Percentiles rank a stretch among this genome's conserved stretches.
These are phyloP conservation scores for Zaprionus obscuricornis DNA, from an alignment of 2,888 invertebrate genomes.

Conservation along the genomic window DNA sequence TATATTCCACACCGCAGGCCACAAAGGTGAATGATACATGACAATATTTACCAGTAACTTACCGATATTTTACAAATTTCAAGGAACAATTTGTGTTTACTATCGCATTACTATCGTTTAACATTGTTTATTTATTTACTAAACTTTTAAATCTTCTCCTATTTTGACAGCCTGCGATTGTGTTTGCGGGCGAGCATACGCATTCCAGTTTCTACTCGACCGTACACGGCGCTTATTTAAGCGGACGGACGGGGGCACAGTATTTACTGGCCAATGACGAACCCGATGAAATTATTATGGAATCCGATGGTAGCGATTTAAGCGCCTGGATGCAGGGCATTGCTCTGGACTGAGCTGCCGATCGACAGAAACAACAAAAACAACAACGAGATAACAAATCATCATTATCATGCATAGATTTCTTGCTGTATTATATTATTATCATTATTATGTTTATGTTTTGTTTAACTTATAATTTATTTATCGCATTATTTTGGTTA, in stretches of 20 bases:
- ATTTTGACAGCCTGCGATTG: slow-evolving; percentile 88
- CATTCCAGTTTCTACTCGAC: slow-evolving; percentile 97
- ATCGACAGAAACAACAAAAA: no score
- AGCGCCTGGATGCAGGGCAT: slow-evolving; percentile 96
- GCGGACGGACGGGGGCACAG: slow-evolving; percentile 92
- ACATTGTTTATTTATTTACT: background rate
- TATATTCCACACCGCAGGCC: slow-evolving; percentile 89
- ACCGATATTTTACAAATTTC: no score
- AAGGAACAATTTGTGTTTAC: no score
- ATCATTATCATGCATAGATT: no score
- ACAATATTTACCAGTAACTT: no score
- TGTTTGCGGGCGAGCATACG: slow-evolving; percentile 98
- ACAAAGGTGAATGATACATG: slow-evolving; percentile 88
- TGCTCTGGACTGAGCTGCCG: slow-evolving; percentile 87
- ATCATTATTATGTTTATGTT: slow-evolving; percentile 18
- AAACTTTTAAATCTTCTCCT: background rate
- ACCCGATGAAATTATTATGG: slow-evolving; percentile 87
- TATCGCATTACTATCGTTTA: background rate
- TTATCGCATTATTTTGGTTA: slow-evolving; percentile 4
- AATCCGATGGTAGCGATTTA: slow-evolving; percentile 91
- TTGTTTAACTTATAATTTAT: background rate
- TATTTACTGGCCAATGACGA: slow-evolving; percentile 87
- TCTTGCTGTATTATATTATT: slow-evolving; percentile 66
- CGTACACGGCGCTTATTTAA: slow-evolving; percentile 96
- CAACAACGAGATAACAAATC: slow-evolving; percentile 26